Evolutionary conservation across 1,140 invertebrate genomes (phyloP).

Genomic region (Procambarus virginalis): DNA sequence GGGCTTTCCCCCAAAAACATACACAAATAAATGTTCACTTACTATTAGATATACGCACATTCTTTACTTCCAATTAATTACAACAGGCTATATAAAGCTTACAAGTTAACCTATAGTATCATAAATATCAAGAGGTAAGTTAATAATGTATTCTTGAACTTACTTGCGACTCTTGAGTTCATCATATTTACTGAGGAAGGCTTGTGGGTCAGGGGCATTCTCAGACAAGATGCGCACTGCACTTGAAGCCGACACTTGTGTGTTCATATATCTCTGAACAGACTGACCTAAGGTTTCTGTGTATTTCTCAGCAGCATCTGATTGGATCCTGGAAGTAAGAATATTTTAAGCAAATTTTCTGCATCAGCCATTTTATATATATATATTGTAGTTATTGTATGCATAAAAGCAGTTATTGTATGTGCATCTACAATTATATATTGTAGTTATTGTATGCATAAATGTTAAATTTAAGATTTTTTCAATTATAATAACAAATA

Average conservation of each 20-base stretch:
- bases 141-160: background rate
- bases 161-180: constrained; percentile 56
- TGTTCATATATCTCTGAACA: background rate
- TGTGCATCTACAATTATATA: no score
- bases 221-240: constrained; percentile 22
- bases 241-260: constrained; percentile 15
- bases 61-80: no score
- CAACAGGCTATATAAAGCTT: no score
- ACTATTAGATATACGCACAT: no score
- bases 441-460: no score
- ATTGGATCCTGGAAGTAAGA: constrained; percentile 10
- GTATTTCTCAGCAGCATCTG: constrained; percentile 35
- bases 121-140: background rate
- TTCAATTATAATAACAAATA: background rate
- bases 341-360: background rate
- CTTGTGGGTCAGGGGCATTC: constrained; percentile 22
- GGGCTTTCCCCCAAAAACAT: no score
- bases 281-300: constrained; percentile 25
- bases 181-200: constrained; percentile 44
- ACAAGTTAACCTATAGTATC: background rate
- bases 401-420: no score
- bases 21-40: no score
- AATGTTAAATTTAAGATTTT: no score
- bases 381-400: no score
- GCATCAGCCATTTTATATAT: background rate